Evolutionary conservation across 2,113 vertebrate genomes (phyloP).

Genomic region (Accipiter virgatus): DNA sequence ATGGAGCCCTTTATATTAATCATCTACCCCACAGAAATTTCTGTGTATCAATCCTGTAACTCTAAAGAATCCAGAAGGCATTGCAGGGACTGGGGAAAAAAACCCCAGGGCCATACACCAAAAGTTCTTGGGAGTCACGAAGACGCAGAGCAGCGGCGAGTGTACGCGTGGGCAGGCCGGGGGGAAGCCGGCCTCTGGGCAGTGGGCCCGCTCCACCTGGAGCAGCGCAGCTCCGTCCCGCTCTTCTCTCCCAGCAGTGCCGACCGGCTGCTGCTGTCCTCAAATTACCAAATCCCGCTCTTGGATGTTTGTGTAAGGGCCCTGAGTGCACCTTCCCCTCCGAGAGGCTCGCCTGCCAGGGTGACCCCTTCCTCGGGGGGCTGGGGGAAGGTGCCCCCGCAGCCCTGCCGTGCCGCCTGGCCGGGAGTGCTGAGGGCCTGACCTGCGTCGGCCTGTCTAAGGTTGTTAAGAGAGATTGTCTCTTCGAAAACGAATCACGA

Average conservation of each 20-base stretch:
- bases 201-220: background rate
- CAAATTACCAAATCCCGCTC: background rate
- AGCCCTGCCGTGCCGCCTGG: background rate
- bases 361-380: rapidly evolving
- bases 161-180: rapidly evolving
- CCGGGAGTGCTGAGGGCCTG: background rate
- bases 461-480: background rate
- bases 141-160: background rate
- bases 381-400: background rate
- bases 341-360: background rate
- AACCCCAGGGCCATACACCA: background rate
- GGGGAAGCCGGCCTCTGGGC: background rate
- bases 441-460: background rate
- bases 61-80: background rate
- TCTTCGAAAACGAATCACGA: background rate
- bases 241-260: background rate
- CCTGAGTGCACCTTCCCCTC: background rate
- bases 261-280: background rate
- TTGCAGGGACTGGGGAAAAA: background rate
- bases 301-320: background rate
- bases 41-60: background rate
- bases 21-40: background rate
- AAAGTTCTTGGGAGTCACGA: background rate
- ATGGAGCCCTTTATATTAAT: background rate
- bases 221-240: background rate